Evolutionary conservation across 2,113 vertebrate species (phyloP), one percentile per base, ranked within the genome.

Genomic region (Siphamia tubifer): DNA sequence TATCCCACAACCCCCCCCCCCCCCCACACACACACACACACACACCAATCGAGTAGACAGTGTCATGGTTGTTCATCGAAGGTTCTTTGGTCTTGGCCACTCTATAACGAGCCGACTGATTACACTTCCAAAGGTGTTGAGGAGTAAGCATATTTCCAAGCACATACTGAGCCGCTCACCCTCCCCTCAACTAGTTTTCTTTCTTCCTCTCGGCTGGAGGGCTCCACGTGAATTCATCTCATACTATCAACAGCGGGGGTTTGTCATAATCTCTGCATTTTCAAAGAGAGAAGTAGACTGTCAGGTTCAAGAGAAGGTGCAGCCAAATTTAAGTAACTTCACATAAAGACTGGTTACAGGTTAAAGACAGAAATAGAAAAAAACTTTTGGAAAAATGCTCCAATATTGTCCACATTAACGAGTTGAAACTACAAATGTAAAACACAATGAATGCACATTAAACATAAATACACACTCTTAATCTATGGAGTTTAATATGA

Each of bases 171-270:
- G 31, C 39, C 12, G 0, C 57, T 52, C 12, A 9, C 2, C 4
- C 23, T 24, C n/a, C 13, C 8, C 23, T n/a, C 13, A 48, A 43
- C 15, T 0, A 38, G 30, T 48, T 27, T 21, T 65, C 21, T 12
- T 27, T 20, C 42, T 57, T 52, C 54, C 8, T 56, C 53, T 49
- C 51, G 9, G 55, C 54, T 42, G 52, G 47, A 31, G 64, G 53
- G 25, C 61, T 48, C 19, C 10, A 32, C 65, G 69, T 77, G 64
- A 58, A 79, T 63, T 68, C 72, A 65, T 30, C 30, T 74, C 43
- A 19, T 48, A 34, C 31, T 15, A 70, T 69, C 72, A 69, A 69
- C 73, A 47, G 53, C 48, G 16, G n/a, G 19, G 19, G 19, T 49
- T 23, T 61, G 64, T 62, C 38, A 31, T 25, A 21, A 10, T 49